Evolutionary conservation across 2,888 invertebrate genomes (phyloP).

Genomic region (Xanthostigma xanthostigma): DNA sequence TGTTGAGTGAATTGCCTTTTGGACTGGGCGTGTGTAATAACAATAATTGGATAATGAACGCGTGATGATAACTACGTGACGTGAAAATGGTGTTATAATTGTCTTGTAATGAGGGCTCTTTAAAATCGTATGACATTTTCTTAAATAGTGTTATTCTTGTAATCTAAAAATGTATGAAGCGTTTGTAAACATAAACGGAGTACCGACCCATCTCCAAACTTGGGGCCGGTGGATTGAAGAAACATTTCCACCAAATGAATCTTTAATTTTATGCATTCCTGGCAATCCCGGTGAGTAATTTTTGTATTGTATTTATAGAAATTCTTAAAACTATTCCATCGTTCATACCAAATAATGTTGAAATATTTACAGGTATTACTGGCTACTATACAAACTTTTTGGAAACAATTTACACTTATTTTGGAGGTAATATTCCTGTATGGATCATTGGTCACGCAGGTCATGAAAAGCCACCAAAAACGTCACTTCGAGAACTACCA

Average conservation of each 20-base stretch:
- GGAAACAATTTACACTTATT: conserved; percentile 41
- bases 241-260: conserved; percentile 32
- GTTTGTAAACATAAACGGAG: conserved; percentile 40
- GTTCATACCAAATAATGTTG: neutral
- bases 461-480: conserved; percentile 52
- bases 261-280: conserved; percentile 60
- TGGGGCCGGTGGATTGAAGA: conserved; percentile 59
- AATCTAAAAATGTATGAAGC: conserved; percentile 28
- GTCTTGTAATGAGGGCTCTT: too few relatives aligned
- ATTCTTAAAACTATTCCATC: neutral
- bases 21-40: too few relatives aligned
- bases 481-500: conserved; percentile 32
- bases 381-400: conserved; percentile 69
- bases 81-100: too few relatives aligned
- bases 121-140: too few relatives aligned
- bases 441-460: conserved; percentile 76
- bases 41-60: too few relatives aligned
- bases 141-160: neutral
- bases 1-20: too few relatives aligned
- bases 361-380: conserved; percentile 35
- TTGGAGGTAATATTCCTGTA: conserved; percentile 47
- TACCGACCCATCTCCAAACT: conserved; percentile 57
- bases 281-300: conserved; percentile 61
- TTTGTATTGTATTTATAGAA: neutral
- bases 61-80: too few relatives aligned